Base-by-base conservation (phyloP, 2,888 invertebrate genomes). In the Drosophila setosimentum region DNA sequence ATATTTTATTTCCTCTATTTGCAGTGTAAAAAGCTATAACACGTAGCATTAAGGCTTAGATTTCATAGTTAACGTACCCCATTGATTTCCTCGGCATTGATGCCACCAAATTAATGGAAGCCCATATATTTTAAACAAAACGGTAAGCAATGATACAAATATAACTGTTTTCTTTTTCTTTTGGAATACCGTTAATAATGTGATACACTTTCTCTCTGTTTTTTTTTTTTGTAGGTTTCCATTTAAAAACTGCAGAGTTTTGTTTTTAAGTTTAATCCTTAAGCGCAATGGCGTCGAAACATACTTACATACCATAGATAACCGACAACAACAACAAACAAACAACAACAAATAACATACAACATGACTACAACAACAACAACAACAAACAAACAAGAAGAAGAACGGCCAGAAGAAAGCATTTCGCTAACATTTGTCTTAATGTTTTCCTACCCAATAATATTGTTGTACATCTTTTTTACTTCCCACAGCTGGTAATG, bases 391-490 rank as follows among this genome's bases (percentile, higher is more conserved):
- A n/a, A 64, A 61, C 57, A 69, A 40, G 8, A 57, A 66, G 65
- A 45, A 45, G 45, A 45, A 61, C 49, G 37, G 62, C 65, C 71
- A 68, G 72, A 76, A 77, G 73, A 72, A 66, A 75, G 69, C 69
- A 78, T 66, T 83, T 83, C 58, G 89, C 84, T 76, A 62, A 81
- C 51, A 72, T 68, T 63, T 71, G 49, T 61, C 77, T 76, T 55
- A 73, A 71, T 78, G 78, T 87, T 87, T 83, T 78, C 59, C 50
- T 33, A 53, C 42, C 53, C 70, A 84, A 89, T 85, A 87, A 87
- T 85, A 77, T 75, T 85, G 87, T 89, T 85, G 89, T 85, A 80
- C 82, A 80, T 86, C 82, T 86, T 85, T 85, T 86, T 85, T 89
- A 86, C 85, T 86, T 78, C 89, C 89, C 89, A 89, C 89, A 86